Evolutionary conservation across 2,888 invertebrate genomes (phyloP), one percentile per base, ranked within the genome.

Genomic region (Suillia variegata): DNA sequence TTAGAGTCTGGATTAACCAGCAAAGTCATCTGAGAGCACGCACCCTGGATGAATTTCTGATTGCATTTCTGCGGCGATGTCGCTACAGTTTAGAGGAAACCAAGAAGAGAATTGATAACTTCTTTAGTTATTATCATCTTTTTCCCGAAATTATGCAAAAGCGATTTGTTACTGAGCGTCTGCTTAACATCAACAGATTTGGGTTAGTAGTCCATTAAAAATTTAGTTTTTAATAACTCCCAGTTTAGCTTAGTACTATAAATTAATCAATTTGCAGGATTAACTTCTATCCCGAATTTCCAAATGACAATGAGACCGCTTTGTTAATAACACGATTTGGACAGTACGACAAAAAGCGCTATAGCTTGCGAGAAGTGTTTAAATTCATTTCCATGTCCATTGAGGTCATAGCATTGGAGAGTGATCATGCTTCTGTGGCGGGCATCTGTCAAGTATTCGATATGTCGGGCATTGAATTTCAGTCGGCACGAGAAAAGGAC

Each of bases 381-480:
- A 73, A 75, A 6, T 76, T 73, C 22, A 66, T 67, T 2, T 68
- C 74, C 15, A 77, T 77, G 76, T 65, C 71, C 57, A 72, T 76
- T 66, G 77, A 77, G 56, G 62, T 77, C 20, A 67, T 77, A 8
- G 73, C 78, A 0, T 58, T 77, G 59, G 75, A 78, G 64, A 79
- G 73, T 38, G 78, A 78, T 50, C 66, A 76, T 38, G 75, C 78
- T 3, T 69, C 72, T 1, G 68, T 78, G 31, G 77, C 73, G 2
- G 78, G 78, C 0, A 62, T 77, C 1, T 74, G 74, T 52, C 70
- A 77, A 55, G 70, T 78, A 1, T 65, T 78, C 1, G 78, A 78
- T 38, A 26, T 77, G 34, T 67, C 71, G 5, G 69, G 70, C 2
- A 64, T 73, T 13, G 67, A 56, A 5, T 68, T 71, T 24, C 74